These are phyloP conservation scores for Tinea trinotella DNA, from an alignment of 2,888 invertebrate genomes.

Conservation along the genomic window DNA sequence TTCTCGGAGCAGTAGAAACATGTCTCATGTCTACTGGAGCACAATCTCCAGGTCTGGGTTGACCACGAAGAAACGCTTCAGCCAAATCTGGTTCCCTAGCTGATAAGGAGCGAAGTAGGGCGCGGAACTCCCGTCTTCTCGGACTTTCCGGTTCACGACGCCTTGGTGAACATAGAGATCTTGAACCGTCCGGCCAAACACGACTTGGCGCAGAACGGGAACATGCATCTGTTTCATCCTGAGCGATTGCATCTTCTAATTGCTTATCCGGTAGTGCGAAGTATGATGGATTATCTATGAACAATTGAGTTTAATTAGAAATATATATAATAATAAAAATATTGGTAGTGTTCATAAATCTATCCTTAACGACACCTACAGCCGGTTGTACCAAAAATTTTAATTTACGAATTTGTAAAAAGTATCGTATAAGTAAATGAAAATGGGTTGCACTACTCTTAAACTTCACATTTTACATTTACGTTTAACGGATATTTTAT, in stretches of 20 bases:
- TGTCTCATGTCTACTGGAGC: constrained; percentile 69
- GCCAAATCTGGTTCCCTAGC: constrained; percentile 76
- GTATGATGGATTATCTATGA: constrained; percentile 84
- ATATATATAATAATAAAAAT: too few species aligned
- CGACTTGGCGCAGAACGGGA: constrained; percentile 79
- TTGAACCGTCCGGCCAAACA: constrained; percentile 59
- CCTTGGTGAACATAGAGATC: constrained; percentile 51
- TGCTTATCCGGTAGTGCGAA: constrained; percentile 76
- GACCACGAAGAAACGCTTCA: constrained; percentile 76
- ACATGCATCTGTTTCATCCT: constrained; percentile 54
- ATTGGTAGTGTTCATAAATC: too few species aligned
- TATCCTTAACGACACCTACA: too few species aligned
- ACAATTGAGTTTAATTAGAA: too few species aligned
- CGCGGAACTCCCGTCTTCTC: constrained; percentile 68
- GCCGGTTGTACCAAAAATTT: too few species aligned
- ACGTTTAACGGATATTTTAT: too few species aligned
- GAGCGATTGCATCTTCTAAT: constrained; percentile 40
- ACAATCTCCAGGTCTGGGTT: constrained; percentile 79
- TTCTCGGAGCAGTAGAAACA: constrained; percentile 57
- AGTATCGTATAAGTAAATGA: too few species aligned
- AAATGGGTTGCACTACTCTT: too few species aligned
- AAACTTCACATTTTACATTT: too few species aligned
- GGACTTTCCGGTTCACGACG: constrained; percentile 57
- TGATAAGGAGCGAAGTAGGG: constrained; percentile 75
- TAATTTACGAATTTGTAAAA: too few species aligned